phyloP scores from a whole-genome alignment of 2,888 invertebrate species.

The Eumacrocentrus americanus region DNA sequence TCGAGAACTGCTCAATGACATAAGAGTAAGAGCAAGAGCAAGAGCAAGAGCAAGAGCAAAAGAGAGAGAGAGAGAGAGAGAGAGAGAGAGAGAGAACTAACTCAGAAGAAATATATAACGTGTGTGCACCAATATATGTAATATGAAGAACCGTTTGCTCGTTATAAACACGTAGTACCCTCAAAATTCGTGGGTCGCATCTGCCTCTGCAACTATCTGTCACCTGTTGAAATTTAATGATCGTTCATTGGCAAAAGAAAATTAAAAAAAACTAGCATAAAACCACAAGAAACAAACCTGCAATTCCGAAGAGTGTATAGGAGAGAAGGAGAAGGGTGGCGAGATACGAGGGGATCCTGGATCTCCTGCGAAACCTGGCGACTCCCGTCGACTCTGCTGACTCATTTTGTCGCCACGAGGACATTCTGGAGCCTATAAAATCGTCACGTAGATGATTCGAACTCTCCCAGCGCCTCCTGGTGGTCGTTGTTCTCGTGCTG shows the following conservation, averaged over 20 bases:
- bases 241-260: constrained; percentile 36
- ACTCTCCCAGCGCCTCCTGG: not conserved
- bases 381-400: constrained; percentile 21
- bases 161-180: constrained; percentile 11
- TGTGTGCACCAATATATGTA: constrained; percentile 10
- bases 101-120: constrained; percentile 26
- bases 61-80: constrained; percentile 15
- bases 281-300: constrained; percentile 47
- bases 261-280: not conserved
- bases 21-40: constrained; percentile 24
- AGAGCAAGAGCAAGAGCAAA: not conserved
- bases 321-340: constrained; percentile 59
- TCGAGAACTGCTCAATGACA: constrained; percentile 25
- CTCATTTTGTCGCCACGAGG: constrained; percentile 7
- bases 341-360: constrained; percentile 57
- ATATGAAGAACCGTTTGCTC: constrained; percentile 32
- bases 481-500: not conserved
- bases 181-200: constrained; percentile 45
- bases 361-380: constrained; percentile 39
- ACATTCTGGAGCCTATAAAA: constrained; percentile 26
- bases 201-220: constrained; percentile 56
- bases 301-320: constrained; percentile 59
- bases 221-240: constrained; percentile 60
- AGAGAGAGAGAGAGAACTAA: constrained; percentile 5
- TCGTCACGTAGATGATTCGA: constrained; percentile 11